phyloP scores from a whole-genome alignment of 1,140 invertebrate genomes.

The Battus philenor region DNA sequence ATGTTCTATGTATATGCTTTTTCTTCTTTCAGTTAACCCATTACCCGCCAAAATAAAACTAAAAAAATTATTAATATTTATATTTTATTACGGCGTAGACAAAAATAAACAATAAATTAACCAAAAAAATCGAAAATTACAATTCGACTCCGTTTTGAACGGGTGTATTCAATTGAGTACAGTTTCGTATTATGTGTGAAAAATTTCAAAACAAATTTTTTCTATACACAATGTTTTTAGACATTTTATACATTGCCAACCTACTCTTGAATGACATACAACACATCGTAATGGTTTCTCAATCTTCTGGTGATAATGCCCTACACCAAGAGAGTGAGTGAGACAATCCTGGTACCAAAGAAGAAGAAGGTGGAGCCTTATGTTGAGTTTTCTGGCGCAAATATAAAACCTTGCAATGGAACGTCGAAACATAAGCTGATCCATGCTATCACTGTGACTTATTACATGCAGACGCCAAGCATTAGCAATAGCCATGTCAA shows the following conservation, averaged over 20 bases:
- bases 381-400: background rate
- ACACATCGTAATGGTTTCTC: background rate
- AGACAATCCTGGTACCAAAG: background rate
- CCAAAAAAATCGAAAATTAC: background rate
- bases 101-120: background rate
- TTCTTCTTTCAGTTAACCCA: background rate
- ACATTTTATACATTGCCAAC: background rate
- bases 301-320: background rate
- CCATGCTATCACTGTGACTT: no score
- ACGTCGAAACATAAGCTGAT: no score
- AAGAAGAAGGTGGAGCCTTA: background rate
- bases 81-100: background rate
- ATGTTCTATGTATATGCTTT: background rate
- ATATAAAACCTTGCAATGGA: slow-evolving; percentile 9
- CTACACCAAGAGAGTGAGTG: background rate
- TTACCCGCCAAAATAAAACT: background rate
- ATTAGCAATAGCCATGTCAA: slow-evolving; percentile 30
- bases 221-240: background rate
- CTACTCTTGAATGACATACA: no score
- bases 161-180: background rate
- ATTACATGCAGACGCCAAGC: no score
- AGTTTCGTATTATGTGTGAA: background rate
- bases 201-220: background rate
- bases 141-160: background rate
- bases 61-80: background rate